Conservation (phyloP, 2,113 vertebrate genomes). For the Corvus moneduloides region DNA sequence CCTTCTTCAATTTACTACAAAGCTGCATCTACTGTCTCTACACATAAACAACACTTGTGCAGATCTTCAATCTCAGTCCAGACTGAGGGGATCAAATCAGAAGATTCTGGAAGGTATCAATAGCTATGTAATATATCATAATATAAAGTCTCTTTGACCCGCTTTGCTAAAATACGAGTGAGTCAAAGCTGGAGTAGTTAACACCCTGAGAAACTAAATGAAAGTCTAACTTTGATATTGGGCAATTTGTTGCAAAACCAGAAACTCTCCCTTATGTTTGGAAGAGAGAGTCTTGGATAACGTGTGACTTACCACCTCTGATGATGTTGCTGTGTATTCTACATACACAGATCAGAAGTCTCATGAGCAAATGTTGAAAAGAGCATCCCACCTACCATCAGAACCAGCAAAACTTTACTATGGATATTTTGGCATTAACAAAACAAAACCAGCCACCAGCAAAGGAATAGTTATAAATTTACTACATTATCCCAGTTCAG, state of each 20-base stretch:
- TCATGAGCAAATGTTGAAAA: conserved; percentile 39
- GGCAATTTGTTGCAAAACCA: background rate
- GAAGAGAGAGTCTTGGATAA: background rate
- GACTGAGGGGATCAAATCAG: background rate
- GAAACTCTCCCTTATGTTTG: background rate
- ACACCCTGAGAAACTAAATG: background rate
- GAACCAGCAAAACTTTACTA: background rate
- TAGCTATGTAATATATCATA: background rate
- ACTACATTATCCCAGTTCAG: background rate
- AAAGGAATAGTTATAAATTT: background rate
- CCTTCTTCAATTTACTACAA: background rate
- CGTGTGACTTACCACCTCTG: background rate
- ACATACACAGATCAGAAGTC: background rate
- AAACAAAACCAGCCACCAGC: background rate
- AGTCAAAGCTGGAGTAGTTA: background rate
- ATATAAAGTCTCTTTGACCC: background rate
- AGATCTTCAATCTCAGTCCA: background rate
- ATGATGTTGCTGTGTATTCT: background rate
- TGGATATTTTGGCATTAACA: background rate
- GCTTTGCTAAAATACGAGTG: background rate
- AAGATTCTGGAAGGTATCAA: background rate
- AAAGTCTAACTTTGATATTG: background rate
- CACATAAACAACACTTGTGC: background rate
- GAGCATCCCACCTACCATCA: background rate
- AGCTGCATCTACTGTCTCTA: background rate